Evolutionary conservation across 2,888 invertebrate species (phyloP), one percentile per base, ranked within the genome.

Genomic region (Omphaloscelis lunosa): DNA sequence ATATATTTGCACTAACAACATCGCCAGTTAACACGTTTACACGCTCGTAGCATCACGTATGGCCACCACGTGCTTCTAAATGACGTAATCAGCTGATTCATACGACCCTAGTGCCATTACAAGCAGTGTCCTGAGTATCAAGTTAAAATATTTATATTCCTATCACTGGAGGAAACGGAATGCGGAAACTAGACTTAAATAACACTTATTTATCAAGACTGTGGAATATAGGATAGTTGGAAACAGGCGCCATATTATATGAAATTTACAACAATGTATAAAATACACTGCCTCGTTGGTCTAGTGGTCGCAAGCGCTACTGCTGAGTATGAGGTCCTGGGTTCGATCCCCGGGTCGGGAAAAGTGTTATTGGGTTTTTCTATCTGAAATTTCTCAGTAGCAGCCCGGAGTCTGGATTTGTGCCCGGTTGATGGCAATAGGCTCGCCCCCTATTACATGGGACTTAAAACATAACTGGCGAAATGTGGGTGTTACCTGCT

Each of bases 1-100:
- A 88, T 89, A 87, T 89, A 89, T 85, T 84, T 85, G 80, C 86
- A 72, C 75, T 82, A 83, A 85, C 80, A 84, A 78, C 77, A 82
- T 79, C 70, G 80, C 86, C 86, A 89, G 86, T 88, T 88, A 85
- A 83, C 87, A 90, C 82, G 81, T 87, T 86, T 80, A 83, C 87
- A 78, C 68, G 79, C 84, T 84, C 67, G 80, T 74, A 72, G 73
- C 77, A 83, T 81, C 87, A 80, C 88, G 87, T 87, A 88, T 89
- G 88, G 86, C 65, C 80, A 86, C 88, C 93, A 92, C 93, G 92
- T 92, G 91, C 87, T 84, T 65, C 75, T 62, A 56, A 75, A 76
- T 90, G 90, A 91, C 87, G 84, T 90, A 85, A 91, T 69, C 82
- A 79, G 73, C 85, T 84, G 83, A 85, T 87, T 88, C 87, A 86